Percentiles rank a stretch among this genome's conserved stretches.
phyloP scores from a whole-genome alignment of 2,888 invertebrate genomes.

The Chalcosyrphus nemorum region DNA sequence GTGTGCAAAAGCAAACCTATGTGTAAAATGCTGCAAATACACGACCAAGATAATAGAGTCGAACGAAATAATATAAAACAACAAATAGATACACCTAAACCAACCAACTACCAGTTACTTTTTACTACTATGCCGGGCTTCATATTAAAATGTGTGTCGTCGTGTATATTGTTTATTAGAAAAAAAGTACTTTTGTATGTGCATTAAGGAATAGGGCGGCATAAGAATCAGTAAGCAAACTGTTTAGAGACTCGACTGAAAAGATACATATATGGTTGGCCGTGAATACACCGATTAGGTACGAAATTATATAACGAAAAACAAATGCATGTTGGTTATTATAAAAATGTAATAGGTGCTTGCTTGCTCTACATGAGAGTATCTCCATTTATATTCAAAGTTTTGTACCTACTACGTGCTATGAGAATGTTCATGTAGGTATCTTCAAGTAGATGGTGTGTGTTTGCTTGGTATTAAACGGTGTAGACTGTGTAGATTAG shows the following conservation, averaged over 20 bases:
- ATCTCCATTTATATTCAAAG: background rate
- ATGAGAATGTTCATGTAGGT: background rate
- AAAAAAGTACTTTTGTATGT: slow-evolving; percentile 72
- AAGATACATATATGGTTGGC: slow-evolving; percentile 53
- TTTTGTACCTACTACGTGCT: background rate
- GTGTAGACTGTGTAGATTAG: background rate
- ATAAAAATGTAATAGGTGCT: slow-evolving; percentile 37
- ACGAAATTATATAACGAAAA: slow-evolving; percentile 44
- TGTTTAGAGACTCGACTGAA: slow-evolving; percentile 17
- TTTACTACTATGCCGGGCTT: too few species aligned
- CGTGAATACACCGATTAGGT: slow-evolving; percentile 59
- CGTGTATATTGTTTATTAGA: slow-evolving; percentile 25
- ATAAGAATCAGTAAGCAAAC: slow-evolving; percentile 54
- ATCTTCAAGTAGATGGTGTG: background rate
- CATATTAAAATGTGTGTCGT: slow-evolving; percentile 12
- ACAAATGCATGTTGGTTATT: slow-evolving; percentile 57
- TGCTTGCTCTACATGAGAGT: slow-evolving; percentile 20
- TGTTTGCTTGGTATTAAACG: background rate
- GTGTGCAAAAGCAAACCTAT: background rate
- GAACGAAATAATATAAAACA: slow-evolving; percentile 37
- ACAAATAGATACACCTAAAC: slow-evolving; percentile 44
- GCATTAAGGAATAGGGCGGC: slow-evolving; percentile 69
- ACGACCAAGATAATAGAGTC: slow-evolving; percentile 2
- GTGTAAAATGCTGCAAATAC: slow-evolving; percentile 27
- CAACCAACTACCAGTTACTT: background rate